Evolutionary conservation across 2,113 vertebrate species (phyloP), one percentile per base, ranked within the genome.

Genomic region (Diphyllodes magnificus): DNA sequence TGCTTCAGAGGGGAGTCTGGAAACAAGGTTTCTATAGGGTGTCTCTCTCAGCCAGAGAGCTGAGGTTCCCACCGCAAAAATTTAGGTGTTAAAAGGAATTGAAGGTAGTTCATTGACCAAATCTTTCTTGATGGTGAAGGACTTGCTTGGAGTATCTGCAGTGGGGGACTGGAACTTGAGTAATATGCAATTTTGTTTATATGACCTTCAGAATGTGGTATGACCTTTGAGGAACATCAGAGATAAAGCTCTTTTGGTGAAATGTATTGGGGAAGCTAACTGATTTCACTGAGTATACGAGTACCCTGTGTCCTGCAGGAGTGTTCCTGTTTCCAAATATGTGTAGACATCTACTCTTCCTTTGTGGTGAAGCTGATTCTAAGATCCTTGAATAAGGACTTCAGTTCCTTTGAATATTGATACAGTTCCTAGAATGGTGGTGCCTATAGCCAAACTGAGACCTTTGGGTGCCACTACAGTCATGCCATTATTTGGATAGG

Each of bases 241-340:
- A 76, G 53, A 56, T 50, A 35, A 79, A 93, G 30, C 10, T 76
- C 54, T 69, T 79, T 19, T 37, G 51, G 25, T 88, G 24, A 31
- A 50, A 77, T 37, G 33, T 54, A 3, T 6, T 73, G 54, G 37
- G 39, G 66, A 82, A 79, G 11, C 14, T 33, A n/a, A 35, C 10
- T n/a, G 54, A 54, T 61, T 61, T 80, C 37, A 24, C 49, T 47
- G 33, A 68, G 4, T 40, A 2, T 10, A 7, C 0, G 0, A 51
- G 53, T 35, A n/a, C 45, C 19, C 33, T 54, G 7, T 9, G 9
- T 57, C 42, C 54, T 10, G 1, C n/a, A 50, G 75, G 45, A 82
- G 12, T 28, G 33, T 63, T 63, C 82, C 31, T 80, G 0, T 80
- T 92, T 92, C 33, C 44, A 54, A 27, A 25, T 27, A 7, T 8